Conservation (phyloP, 2,797 vertebrate genomes). For the Onychomys leucogaster region DNA sequence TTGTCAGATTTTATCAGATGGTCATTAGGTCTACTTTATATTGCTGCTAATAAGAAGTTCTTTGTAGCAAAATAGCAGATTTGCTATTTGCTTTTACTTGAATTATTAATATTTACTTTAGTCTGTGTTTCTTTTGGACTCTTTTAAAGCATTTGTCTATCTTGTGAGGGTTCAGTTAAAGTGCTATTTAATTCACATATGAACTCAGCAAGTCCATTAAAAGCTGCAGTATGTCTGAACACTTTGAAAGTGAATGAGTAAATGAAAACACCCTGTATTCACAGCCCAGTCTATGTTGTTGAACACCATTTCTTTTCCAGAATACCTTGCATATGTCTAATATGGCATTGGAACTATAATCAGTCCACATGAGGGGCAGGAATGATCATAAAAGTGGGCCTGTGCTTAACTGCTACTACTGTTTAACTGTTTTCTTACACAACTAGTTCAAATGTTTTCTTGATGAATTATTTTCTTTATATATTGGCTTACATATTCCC, state of each 20-base stretch:
- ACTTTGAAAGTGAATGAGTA: background rate
- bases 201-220: background rate
- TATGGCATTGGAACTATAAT: background rate
- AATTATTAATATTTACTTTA: constrained; percentile 42
- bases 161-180: constrained; percentile 14
- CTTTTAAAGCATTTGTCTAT: constrained; percentile 3
- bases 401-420: background rate
- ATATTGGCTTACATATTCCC: background rate
- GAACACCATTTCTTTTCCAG: background rate
- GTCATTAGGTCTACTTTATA: background rate
- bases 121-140: background rate
- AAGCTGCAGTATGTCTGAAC: background rate
- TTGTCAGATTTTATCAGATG: constrained; percentile 12
- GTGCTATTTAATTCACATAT: background rate
- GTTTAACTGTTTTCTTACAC: background rate
- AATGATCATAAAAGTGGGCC: background rate
- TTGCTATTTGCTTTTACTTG: constrained; percentile 7
- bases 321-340: background rate
- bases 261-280: background rate
- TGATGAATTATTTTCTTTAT: background rate
- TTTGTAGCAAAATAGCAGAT: background rate
- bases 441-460: background rate
- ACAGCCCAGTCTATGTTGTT: background rate
- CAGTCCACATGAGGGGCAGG: background rate
- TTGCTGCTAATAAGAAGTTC: constrained; percentile 3